Percentiles rank a stretch among this genome's conserved stretches.
phyloP scores from a whole-genome alignment of 2,888 invertebrate genomes.

The Pimpla rufipes region DNA sequence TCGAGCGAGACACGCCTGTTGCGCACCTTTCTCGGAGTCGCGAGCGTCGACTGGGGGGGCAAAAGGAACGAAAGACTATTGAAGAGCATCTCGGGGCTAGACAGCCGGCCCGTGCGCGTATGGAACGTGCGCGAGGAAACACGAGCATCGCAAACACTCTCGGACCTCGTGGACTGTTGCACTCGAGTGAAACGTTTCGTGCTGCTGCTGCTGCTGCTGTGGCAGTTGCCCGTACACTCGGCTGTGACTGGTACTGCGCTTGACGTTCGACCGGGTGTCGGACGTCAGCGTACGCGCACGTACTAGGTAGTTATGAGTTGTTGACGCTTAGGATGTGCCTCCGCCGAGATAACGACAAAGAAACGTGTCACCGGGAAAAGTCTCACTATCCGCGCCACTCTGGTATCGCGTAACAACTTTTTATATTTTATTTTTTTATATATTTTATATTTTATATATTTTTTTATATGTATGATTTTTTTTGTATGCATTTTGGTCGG shows the following conservation, averaged over 20 bases:
- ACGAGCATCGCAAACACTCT: conserved; percentile 58
- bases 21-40: not conserved
- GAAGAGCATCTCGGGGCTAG: not conserved
- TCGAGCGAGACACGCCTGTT: not conserved
- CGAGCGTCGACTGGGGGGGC: not conserved
- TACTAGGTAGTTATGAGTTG: conserved; percentile 15
- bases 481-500: no score
- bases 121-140: not conserved
- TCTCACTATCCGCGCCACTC: not conserved
- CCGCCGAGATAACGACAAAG: not conserved
- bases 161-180: conserved; percentile 13
- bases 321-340: conserved; percentile 27
- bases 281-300: conserved; percentile 30
- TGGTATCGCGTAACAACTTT: not conserved
- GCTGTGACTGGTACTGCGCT: conserved; percentile 1
- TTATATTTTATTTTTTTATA: not conserved
- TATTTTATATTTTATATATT: no score
- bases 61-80: conserved; percentile 7
- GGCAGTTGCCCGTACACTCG: not conserved
- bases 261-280: conserved; percentile 52
- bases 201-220: conserved; percentile 7
- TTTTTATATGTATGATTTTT: no score
- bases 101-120: not conserved
- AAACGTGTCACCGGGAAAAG: not conserved
- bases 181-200: conserved; percentile 45